Base-by-base conservation (phyloP, 2,113 vertebrate species). In the Ammodytes dubius region DNA sequence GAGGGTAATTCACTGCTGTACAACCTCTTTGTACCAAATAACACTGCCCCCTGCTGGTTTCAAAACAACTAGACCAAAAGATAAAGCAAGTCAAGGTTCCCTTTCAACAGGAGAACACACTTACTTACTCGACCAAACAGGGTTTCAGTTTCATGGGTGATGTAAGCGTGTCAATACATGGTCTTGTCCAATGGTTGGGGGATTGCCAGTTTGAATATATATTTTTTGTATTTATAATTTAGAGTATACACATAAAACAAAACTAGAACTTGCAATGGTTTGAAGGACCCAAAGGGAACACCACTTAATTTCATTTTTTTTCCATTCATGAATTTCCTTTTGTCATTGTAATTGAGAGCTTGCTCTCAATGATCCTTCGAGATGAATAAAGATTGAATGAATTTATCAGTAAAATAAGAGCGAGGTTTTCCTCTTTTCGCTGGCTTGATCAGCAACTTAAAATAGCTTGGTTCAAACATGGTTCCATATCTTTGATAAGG, bases 11-110 rank as follows among this genome's bases (percentile, higher is more conserved):
- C 54, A 75, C 57, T 79, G 83, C 60, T 84, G 81, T 59, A 81
- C 87, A 85, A 84, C 89, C 80, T 82, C 70, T 79, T 71, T 74
- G 50, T 59, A 85, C 73, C 82, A 59, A 74, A 80, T 63, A 89
- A 81, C 86, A 89, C 89, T 92, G 91, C 90, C 92, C 87, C 87
- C 93, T 92, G 76, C 90, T 93, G 93, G 89, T 82, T n/a, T 1
- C 8, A 72, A 45, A 65, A 35, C 39, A 76, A 46, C 4, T 1
- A 64, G 50, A 83, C 76, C 82, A 63, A 77, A 84, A 65, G 17
- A 47, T 39, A 68, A 11, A 76, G 50, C 19, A 56, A 72, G 66
- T 58, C 68, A 50, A 64, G 85, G 19, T 73, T 58, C 50, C 9
- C 40, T 70, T 19, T 39, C 37, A 67, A 6, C 63, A 57, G 61